These are phyloP conservation scores for Ataeniobius toweri DNA, from an alignment of 2,797 vertebrate species.

Conservation along the genomic window DNA sequence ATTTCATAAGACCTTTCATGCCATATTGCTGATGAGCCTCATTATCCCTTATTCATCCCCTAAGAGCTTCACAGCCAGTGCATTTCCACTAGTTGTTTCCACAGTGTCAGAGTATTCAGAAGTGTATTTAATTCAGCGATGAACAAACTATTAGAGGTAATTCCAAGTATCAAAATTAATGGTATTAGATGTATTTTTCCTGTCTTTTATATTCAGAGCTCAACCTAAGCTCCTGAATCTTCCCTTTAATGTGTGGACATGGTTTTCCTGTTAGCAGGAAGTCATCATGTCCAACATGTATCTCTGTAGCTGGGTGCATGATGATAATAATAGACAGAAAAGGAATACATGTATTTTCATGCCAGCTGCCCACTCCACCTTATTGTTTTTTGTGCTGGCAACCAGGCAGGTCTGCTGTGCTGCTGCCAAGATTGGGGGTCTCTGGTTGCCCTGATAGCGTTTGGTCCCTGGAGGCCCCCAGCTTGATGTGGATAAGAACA, in stretches of 20 bases:
- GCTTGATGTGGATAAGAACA: constrained; percentile 60
- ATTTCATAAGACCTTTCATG: too few relatives aligned
- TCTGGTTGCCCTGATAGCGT: constrained; percentile 73
- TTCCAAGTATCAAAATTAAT: background rate
- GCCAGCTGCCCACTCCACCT: background rate
- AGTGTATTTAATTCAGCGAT: background rate
- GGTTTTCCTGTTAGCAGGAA: background rate
- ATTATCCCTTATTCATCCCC: too few relatives aligned
- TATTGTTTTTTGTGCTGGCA: constrained; percentile 28
- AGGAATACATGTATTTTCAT: background rate
- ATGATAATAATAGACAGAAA: background rate
- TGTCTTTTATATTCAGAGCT: background rate
- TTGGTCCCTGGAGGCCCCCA: constrained; percentile 57
- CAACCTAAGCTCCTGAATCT: background rate
- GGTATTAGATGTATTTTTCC: background rate
- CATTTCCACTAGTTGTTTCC: background rate
- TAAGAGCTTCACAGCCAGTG: too few relatives aligned
- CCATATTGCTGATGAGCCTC: too few relatives aligned
- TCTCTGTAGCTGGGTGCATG: background rate
- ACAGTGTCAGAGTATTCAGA: background rate
- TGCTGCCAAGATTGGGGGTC: constrained; percentile 61
- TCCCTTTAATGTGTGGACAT: too few relatives aligned
- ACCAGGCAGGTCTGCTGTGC: constrained; percentile 37
- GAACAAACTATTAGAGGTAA: background rate
- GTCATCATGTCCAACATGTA: background rate